phyloP scores from a whole-genome alignment of 2,888 invertebrate genomes.

The Dynastes tityus region DNA sequence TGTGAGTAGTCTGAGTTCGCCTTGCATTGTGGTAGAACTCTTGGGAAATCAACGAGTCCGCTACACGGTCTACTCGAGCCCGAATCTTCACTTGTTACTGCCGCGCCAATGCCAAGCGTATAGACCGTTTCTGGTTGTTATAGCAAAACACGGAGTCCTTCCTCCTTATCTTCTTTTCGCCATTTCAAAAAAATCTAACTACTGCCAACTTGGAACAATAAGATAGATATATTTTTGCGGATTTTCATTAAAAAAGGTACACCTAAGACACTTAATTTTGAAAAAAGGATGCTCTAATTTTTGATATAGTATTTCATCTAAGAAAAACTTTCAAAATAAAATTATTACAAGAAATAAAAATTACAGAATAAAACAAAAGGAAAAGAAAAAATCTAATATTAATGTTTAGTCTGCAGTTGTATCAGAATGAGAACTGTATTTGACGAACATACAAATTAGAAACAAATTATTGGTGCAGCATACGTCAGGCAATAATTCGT shows the following conservation, averaged over 20 bases:
- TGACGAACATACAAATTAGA: no score
- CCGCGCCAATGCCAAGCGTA: background rate
- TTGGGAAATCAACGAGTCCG: slow-evolving; percentile 61
- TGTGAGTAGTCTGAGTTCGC: slow-evolving; percentile 55
- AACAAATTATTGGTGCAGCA: no score
- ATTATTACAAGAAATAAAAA: no score
- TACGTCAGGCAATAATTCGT: no score
- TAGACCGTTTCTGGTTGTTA: slow-evolving; percentile 13
- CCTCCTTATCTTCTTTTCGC: slow-evolving; percentile 14
- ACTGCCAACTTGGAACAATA: background rate
- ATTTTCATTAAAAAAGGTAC: background rate
- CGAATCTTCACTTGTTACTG: slow-evolving; percentile 45
- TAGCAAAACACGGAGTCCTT: slow-evolving; percentile 3
- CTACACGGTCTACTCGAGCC: slow-evolving; percentile 17
- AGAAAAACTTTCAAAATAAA: no score
- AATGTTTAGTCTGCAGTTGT: no score
- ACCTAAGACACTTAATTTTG: no score
- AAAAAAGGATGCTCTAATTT: no score
- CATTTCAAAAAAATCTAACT: slow-evolving; percentile 14
- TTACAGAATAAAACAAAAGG: no score
- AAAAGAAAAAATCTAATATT: no score
- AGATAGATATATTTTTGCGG: background rate
- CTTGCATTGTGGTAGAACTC: slow-evolving; percentile 64
- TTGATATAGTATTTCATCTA: no score
- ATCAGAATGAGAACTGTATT: no score